Conservation (phyloP, 2,888 invertebrate species). For the Drosophila prolongata region DNA sequence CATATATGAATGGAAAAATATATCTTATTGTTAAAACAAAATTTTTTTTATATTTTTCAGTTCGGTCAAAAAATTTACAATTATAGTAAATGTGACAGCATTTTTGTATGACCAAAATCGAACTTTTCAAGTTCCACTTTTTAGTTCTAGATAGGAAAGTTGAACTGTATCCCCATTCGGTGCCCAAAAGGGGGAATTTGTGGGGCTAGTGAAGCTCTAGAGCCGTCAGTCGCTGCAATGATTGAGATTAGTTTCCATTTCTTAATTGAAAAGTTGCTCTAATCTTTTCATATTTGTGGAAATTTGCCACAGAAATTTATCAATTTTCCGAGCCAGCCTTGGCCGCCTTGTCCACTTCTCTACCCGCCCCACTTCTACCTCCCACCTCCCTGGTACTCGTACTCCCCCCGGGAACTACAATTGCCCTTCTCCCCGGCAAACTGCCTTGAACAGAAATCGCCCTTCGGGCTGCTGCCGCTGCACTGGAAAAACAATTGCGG, state of each 20-base stretch:
- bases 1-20: no score
- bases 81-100: no score
- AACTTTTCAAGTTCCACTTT: background rate
- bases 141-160: background rate
- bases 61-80: no score
- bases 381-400: background rate
- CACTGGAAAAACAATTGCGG: constrained; percentile 18
- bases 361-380: background rate
- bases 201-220: constrained; percentile 8
- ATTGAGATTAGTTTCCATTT: constrained; percentile 42
- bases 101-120: no score
- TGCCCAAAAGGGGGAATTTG: constrained; percentile 4
- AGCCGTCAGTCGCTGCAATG: constrained; percentile 27
- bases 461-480: constrained; percentile 49
- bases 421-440: background rate
- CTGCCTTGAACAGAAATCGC: constrained; percentile 64
- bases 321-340: constrained; percentile 31
- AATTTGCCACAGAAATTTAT: constrained; percentile 40
- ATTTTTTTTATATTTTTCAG: no score
- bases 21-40: no score
- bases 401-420: constrained; percentile 1
- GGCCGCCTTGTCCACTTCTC: constrained; percentile 28
- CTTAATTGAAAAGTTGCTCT: constrained; percentile 42
- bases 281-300: constrained; percentile 42
- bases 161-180: background rate